Evolutionary conservation across 2,113 vertebrate genomes (phyloP).

Genomic region (Symphodus melops): DNA sequence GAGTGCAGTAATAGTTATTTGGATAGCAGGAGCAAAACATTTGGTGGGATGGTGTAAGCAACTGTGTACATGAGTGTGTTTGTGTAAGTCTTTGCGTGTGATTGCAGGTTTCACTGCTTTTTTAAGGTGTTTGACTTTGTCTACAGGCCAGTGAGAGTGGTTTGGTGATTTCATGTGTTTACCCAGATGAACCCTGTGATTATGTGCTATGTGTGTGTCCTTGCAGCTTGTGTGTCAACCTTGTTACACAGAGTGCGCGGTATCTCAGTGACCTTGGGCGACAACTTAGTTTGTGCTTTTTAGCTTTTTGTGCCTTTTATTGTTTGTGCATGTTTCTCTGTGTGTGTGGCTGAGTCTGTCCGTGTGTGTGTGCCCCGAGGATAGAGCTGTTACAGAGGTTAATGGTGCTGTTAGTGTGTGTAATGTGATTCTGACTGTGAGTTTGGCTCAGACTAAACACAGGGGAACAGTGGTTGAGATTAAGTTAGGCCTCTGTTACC

Average conservation of each 20-base stretch:
- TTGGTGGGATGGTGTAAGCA: constrained; percentile 35
- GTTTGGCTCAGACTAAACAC: constrained; percentile 80
- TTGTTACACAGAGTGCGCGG: constrained; percentile 29
- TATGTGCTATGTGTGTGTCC: constrained; percentile 55
- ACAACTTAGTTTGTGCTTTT: constrained; percentile 43
- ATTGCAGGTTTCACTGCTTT: constrained; percentile 68
- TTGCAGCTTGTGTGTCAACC: constrained; percentile 31
- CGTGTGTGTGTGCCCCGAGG: constrained; percentile 65
- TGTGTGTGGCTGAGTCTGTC: constrained; percentile 37
- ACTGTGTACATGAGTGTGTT: constrained; percentile 40
- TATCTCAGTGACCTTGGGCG: constrained; percentile 60
- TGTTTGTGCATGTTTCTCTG: constrained; percentile 55
- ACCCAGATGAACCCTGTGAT: constrained; percentile 66
- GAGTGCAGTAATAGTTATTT: constrained; percentile 64
- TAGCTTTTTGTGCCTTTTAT: constrained; percentile 48
- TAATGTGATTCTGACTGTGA: constrained; percentile 85
- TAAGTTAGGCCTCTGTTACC: constrained; percentile 81
- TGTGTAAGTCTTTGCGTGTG: constrained; percentile 38
- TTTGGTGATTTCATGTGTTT: constrained; percentile 72
- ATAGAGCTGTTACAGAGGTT: constrained; percentile 78
- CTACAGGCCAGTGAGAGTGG: constrained; percentile 50
- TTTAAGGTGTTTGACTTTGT: constrained; percentile 72
- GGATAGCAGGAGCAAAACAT: constrained; percentile 44
- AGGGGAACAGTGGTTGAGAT: constrained; percentile 75
- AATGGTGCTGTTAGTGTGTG: constrained; percentile 84